A percentile compares a stretch with the other conserved stretches of the same genome.
phyloP scores from a whole-genome alignment of 1,140 invertebrate species.

The Drosophila pseudoobscura region DNA sequence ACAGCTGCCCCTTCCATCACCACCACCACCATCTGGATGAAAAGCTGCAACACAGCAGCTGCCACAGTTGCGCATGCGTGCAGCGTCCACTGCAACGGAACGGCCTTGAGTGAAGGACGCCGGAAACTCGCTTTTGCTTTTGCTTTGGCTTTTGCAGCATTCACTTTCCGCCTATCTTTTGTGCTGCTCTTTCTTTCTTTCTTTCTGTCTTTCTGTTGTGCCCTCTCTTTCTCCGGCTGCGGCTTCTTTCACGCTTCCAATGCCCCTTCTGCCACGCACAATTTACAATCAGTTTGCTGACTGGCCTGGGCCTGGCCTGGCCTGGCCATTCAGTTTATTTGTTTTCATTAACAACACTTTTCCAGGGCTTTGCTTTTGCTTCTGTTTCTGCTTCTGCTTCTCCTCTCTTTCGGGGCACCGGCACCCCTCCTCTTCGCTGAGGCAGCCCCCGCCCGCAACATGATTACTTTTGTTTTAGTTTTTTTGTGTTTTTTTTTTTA shows the following conservation, averaged over 20 bases:
- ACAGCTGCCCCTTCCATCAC: constrained; percentile 40
- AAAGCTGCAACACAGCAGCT: constrained; percentile 8
- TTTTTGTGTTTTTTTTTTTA: no score
- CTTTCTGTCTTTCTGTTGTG: constrained; percentile 8
- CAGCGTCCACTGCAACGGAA: constrained; percentile 60
- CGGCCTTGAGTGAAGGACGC: constrained; percentile 80
- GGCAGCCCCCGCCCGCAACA: constrained; percentile 15
- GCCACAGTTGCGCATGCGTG: constrained; percentile 46
- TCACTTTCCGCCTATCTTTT: constrained; percentile 32
- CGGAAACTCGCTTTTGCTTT: constrained; percentile 71
- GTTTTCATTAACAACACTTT: constrained; percentile 74
- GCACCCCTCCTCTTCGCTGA: constrained; percentile 21
- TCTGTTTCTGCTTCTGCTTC: neutral
- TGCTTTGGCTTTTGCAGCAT: constrained; percentile 33
- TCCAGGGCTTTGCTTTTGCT: constrained; percentile 10
- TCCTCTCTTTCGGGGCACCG: constrained; percentile 20
- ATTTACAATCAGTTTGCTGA: constrained; percentile 62
- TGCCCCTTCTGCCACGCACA: constrained; percentile 53
- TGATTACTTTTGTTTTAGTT: constrained; percentile 71
- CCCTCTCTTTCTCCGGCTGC: constrained; percentile 24
- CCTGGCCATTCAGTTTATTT: constrained; percentile 62
- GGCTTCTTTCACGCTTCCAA: constrained; percentile 35
- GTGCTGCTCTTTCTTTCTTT: constrained; percentile 32
- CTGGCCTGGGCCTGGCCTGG: constrained; percentile 24
- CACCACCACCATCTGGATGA: constrained; percentile 6